Evolutionary conservation across 1,140 invertebrate species (phyloP).

Genomic region (Drosophila baimaii): DNA sequence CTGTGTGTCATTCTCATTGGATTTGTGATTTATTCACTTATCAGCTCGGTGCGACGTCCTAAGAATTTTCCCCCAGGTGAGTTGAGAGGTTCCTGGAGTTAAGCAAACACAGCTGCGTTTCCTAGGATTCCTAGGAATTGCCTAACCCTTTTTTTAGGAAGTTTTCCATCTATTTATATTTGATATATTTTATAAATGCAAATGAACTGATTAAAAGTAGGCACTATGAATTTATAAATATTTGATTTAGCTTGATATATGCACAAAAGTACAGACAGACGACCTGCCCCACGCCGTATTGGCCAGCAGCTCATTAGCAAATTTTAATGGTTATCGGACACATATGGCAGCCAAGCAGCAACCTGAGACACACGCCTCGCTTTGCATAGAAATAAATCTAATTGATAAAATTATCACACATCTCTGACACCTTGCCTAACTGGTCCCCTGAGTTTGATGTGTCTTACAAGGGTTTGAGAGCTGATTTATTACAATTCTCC

Average conservation of each 20-base stretch:
- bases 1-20: slow-evolving; percentile 55
- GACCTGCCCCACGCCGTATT: slow-evolving; percentile 44
- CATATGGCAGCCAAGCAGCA: slow-evolving; percentile 14
- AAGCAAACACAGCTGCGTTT: neutral
- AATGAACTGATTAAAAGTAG: neutral
- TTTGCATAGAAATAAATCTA: slow-evolving; percentile 42
- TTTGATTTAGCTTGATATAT: neutral
- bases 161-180: too few relatives aligned
- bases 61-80: slow-evolving; percentile 80
- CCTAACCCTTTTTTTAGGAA: neutral
- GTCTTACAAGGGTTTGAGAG: slow-evolving; percentile 24
- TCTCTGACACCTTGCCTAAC: slow-evolving; percentile 46
- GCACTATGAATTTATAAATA: neutral
- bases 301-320: slow-evolving; percentile 30
- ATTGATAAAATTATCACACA: slow-evolving; percentile 70
- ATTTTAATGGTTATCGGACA: slow-evolving; percentile 31
- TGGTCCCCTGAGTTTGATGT: slow-evolving; percentile 52
- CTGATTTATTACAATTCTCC: slow-evolving; percentile 45
- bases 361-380: slow-evolving; percentile 39
- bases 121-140: slow-evolving; percentile 4
- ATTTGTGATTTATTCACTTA: slow-evolving; percentile 56
- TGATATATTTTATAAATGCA: too few relatives aligned
- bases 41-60: slow-evolving; percentile 65
- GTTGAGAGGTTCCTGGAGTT: slow-evolving; percentile 2
- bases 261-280: neutral